Evolutionary conservation across 2,888 invertebrate genomes (phyloP).

Genomic region (Scaptomyza flava): DNA sequence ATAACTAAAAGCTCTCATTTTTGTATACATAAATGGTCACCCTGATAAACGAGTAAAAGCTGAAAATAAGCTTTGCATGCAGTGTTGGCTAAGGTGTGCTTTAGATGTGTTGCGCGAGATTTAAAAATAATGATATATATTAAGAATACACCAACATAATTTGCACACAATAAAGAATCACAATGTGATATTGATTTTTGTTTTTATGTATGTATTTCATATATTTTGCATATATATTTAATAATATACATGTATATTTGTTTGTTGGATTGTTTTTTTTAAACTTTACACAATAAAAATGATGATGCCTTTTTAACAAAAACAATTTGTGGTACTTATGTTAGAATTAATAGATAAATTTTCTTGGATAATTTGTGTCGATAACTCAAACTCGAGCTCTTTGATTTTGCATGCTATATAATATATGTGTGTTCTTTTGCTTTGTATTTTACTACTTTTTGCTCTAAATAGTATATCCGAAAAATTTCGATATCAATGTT

Average conservation of each 20-base stretch:
- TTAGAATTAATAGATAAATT: conserved; percentile 56
- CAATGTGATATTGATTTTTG: neutral
- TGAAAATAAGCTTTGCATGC: neutral
- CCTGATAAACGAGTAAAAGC: neutral
- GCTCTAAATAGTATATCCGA: conserved; percentile 38
- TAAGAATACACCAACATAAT: neutral
- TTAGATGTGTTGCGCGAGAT: conserved; percentile 11
- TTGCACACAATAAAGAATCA: neutral
- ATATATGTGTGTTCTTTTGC: conserved; percentile 13
- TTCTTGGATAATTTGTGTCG: conserved; percentile 51
- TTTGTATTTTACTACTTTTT: conserved; percentile 31
- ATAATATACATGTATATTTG: conserved; percentile 51
- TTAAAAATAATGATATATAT: conserved; percentile 11
- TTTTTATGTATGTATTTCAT: conserved; percentile 64
- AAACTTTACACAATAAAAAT: conserved; percentile 74
- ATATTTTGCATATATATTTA: conserved; percentile 71
- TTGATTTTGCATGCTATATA: conserved; percentile 43
- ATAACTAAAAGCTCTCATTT: conserved; percentile 14
- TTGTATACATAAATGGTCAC: conserved; percentile 26
- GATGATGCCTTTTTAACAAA: conserved; percentile 70
- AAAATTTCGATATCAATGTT: conserved; percentile 33
- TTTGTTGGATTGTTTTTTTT: conserved; percentile 48
- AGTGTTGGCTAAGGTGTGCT: conserved; percentile 19
- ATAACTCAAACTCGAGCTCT: conserved; percentile 45
- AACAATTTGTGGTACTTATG: conserved; percentile 71